Base-by-base conservation (phyloP, 1,140 invertebrate genomes). In the Bombus difficillimus region DNA sequence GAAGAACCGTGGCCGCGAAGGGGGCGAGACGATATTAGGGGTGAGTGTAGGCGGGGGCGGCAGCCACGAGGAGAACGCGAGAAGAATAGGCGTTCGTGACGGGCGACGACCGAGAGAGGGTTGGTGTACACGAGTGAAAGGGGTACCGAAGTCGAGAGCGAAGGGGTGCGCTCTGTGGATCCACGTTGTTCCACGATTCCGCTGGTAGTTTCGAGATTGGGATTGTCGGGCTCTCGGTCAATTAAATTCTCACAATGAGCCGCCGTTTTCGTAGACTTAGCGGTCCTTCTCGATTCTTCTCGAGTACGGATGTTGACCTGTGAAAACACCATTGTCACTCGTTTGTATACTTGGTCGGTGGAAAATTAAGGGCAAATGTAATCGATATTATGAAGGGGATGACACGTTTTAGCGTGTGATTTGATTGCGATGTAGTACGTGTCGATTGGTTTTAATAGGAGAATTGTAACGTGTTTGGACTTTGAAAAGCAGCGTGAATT, bases 141-240 rank as follows among this genome's bases (percentile, higher is more conserved):
- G 81, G 78, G 77, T 77, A 85, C 76, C 37, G 32, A 77, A 59
- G 78, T 86, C 76, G 43, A 74, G 75, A 43, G 68, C 22, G 28
- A 89, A 83, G 81, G 89, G 89, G 69, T 78, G 59, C 34, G 64
- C 57, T 22, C 62, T 34, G 81, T 59, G 86, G 66, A 88, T 88
- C 75, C 47, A 87, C 79, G 85, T 89, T 83, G 87, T 89, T 89
- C 78, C 83, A 84, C 81, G 76, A 90, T 86, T 81, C 77, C 74
- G 39, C 75, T 81, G 71, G 76, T 88, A 90, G 43, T 83, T 90
- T 81, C 78, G 59, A 84, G 72, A 84, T 90, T 88, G 81, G 77
- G 71, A 88, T 90, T 86, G 89, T 90, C 86, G 81, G 77, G 53
- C 77, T 90, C 90, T 81, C 89, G 81, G 80, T 88, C 89, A 86